phyloP scores from a whole-genome alignment of 1,140 invertebrate species.

The Hesperophylax magnus region DNA sequence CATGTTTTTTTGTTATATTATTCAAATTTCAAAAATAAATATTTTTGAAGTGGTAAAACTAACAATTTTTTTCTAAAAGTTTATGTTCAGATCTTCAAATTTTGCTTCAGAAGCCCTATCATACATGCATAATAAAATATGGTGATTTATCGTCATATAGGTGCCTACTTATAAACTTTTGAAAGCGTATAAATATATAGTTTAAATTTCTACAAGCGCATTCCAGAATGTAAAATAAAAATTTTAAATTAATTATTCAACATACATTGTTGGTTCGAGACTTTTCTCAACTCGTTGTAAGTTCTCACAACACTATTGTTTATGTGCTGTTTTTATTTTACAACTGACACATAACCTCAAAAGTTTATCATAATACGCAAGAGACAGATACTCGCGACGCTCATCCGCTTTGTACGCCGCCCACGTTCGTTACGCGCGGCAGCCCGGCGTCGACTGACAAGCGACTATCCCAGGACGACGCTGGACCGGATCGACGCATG shows the following conservation, averaged over 20 bases:
- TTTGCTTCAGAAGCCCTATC: no score
- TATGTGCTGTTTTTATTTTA: constrained; percentile 14
- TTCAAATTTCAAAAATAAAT: no score
- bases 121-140: no score
- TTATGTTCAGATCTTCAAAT: no score
- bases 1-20: no score
- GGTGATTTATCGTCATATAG: no score
- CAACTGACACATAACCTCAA: constrained; percentile 40
- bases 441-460: constrained; percentile 53
- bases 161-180: no score
- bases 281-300: constrained; percentile 21
- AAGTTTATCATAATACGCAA: constrained; percentile 39
- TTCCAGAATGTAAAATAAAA: no score
- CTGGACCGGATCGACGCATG: constrained; percentile 17
- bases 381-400: constrained; percentile 19
- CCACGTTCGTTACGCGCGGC: constrained; percentile 44
- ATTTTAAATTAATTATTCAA: background rate
- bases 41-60: no score
- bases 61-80: no score
- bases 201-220: no score
- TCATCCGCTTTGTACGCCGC: background rate
- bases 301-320: constrained; percentile 26
- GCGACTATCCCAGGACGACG: constrained; percentile 32
- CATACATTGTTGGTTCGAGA: background rate
- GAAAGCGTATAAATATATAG: no score